phyloP scores from a whole-genome alignment of 2,113 vertebrate genomes.

The Cyanistes caeruleus region DNA sequence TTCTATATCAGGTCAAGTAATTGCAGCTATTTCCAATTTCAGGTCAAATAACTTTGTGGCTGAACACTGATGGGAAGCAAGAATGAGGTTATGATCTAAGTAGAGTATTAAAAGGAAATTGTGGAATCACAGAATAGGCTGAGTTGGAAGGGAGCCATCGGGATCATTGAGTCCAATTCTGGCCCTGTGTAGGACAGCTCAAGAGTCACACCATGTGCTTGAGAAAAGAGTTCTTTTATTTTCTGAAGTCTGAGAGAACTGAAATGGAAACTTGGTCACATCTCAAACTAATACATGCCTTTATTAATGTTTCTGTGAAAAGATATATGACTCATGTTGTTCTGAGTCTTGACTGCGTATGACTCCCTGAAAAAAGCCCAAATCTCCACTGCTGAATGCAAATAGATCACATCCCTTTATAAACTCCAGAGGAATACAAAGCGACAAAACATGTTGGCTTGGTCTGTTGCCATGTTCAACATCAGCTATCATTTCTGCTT shows the following conservation, averaged over 20 bases:
- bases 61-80: background rate
- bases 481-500: constrained; percentile 11
- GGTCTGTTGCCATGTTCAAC: background rate
- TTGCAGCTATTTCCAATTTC: background rate
- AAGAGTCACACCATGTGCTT: background rate
- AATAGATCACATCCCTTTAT: background rate
- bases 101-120: background rate
- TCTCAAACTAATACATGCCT: background rate
- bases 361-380: background rate
- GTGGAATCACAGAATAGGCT: background rate
- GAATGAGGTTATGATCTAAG: background rate
- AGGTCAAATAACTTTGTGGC: background rate
- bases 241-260: background rate
- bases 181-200: background rate
- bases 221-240: background rate
- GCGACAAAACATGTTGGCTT: background rate
- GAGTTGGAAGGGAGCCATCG: background rate
- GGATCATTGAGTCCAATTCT: background rate
- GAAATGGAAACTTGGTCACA: background rate
- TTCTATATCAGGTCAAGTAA: background rate
- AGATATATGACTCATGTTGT: background rate
- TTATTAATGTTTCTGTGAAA: background rate
- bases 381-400: background rate
- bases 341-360: background rate
- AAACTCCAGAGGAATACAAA: background rate